Percentiles rank a stretch among this genome's conserved stretches.
Evolutionary conservation across 2,113 vertebrate genomes (phyloP).

Genomic region (Peromyscus leucopus): DNA sequence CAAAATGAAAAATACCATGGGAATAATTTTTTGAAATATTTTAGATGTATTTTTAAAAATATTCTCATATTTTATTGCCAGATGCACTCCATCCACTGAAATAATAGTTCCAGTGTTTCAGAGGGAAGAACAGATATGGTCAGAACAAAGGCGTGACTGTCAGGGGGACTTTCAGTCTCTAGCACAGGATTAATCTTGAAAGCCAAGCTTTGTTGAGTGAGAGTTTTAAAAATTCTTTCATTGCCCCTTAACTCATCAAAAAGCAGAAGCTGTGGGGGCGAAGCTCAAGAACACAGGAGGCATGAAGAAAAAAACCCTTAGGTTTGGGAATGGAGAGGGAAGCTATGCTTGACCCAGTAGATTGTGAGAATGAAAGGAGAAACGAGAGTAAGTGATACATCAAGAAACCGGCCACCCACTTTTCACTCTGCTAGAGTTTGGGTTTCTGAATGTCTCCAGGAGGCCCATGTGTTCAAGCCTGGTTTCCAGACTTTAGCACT

Average conservation of each 20-base stretch:
- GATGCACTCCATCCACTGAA: not conserved
- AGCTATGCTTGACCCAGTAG: not conserved
- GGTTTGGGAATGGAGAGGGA: not conserved
- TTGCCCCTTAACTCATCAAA: conserved; percentile 8
- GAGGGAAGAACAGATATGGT: conserved; percentile 24
- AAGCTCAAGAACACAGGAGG: conserved; percentile 26
- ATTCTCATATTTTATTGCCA: conserved; percentile 31
- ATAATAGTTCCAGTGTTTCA: conserved; percentile 66
- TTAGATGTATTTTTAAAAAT: conserved; percentile 41
- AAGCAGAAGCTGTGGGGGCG: not conserved
- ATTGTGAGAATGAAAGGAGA: not conserved
- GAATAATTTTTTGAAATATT: conserved; percentile 46
- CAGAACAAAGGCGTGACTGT: conserved; percentile 62
- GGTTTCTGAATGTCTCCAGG: too few species aligned
- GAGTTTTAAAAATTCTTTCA: conserved; percentile 39
- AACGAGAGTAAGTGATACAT: not conserved
- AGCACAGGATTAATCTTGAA: conserved; percentile 52
- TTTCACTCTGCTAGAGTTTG: not conserved
- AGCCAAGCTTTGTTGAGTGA: conserved; percentile 50
- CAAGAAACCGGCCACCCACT: not conserved
- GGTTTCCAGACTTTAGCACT: not conserved
- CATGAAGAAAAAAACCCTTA: conserved; percentile 12
- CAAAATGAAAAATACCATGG: conserved; percentile 15
- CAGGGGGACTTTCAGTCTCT: conserved; percentile 22
- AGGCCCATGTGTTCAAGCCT: not conserved